phyloP scores from a whole-genome alignment of 2,797 vertebrate genomes.

The Lemur catta region DNA sequence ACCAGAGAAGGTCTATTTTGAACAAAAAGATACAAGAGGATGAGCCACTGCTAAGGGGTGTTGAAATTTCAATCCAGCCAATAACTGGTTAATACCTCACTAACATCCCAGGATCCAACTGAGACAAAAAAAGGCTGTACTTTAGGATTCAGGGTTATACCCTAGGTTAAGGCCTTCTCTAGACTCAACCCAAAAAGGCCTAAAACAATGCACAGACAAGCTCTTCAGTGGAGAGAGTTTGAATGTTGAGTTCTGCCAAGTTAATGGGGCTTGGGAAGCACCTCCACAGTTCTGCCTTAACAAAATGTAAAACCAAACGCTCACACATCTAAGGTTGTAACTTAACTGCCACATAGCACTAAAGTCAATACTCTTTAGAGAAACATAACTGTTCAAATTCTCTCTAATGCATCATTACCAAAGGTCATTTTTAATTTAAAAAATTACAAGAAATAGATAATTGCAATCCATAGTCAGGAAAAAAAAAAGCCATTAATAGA shows the following conservation, averaged over 20 bases:
- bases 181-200: background rate
- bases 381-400: background rate
- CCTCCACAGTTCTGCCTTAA: background rate
- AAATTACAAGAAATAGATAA: background rate
- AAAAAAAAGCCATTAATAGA: background rate
- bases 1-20: background rate
- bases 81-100: background rate
- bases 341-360: background rate
- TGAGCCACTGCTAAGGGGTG: background rate
- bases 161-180: background rate
- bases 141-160: background rate
- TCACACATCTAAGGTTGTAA: background rate
- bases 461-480: background rate
- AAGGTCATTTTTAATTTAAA: background rate
- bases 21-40: background rate
- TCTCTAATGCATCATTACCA: background rate
- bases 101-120: background rate
- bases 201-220: background rate
- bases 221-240: background rate
- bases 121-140: background rate
- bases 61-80: background rate
- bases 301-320: background rate
- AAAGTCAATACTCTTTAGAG: background rate
- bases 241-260: background rate
- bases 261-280: background rate